A percentile compares a stretch with the other conserved stretches of the same genome.
Evolutionary conservation across 2,797 vertebrate species (phyloP).

Genomic region (Tolypeutes matacus): DNA sequence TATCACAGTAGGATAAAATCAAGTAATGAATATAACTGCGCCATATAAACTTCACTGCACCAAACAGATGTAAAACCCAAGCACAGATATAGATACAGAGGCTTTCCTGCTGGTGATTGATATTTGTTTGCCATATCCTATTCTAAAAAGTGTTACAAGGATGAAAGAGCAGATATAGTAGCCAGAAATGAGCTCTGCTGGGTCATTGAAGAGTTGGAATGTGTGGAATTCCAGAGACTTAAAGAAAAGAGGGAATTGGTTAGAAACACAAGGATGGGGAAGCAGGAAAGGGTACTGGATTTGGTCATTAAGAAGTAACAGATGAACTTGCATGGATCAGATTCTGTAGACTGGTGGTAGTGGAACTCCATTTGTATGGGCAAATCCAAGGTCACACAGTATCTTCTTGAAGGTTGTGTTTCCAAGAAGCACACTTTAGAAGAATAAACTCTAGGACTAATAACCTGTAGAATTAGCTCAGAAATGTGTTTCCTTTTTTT

Average conservation of each 20-base stretch:
- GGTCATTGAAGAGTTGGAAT: neutral
- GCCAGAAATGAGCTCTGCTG: neutral
- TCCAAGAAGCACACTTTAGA: conserved; percentile 63
- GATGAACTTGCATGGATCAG: neutral
- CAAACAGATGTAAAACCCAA: neutral
- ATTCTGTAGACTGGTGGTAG: neutral
- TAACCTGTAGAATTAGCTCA: conserved; percentile 31
- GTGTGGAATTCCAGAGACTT: neutral
- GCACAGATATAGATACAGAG: neutral
- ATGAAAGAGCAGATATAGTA: conserved; percentile 3
- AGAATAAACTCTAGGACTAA: neutral
- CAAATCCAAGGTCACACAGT: neutral
- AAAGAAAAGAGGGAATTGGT: neutral
- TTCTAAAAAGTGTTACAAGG: conserved; percentile 14
- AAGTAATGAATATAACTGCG: conserved; percentile 11
- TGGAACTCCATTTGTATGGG: neutral
- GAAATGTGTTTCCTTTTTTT: too few relatives aligned
- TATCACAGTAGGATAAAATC: neutral
- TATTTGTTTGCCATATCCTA: neutral
- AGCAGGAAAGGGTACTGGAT: neutral
- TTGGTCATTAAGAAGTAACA: neutral
- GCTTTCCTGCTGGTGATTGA: conserved; percentile 22
- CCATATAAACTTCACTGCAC: neutral
- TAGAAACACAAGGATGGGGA: neutral
- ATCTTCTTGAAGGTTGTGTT: conserved; percentile 44